phyloP scores from a whole-genome alignment of 92 coral and sea anemone species.

The Porites evermanni region DNA sequence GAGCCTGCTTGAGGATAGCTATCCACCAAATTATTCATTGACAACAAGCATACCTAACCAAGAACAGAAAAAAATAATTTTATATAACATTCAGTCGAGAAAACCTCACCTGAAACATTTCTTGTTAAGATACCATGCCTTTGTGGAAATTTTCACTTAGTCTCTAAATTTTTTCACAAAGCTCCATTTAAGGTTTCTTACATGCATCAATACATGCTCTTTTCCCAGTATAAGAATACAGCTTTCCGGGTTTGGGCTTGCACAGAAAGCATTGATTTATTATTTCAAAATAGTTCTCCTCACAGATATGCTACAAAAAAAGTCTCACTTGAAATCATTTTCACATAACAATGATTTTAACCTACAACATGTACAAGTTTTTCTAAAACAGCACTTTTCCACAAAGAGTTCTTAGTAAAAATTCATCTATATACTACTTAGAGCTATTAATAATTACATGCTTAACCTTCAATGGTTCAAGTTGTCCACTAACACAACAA shows the following conservation, averaged over 20 bases:
- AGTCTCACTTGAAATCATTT: too few species aligned
- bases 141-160: too few species aligned
- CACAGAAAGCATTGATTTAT: too few species aligned
- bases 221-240: too few species aligned
- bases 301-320: too few species aligned
- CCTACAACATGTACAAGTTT: too few species aligned
- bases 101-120: background rate
- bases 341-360: background rate
- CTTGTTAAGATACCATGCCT: background rate
- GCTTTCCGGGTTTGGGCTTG: too few species aligned
- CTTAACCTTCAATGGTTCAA: constrained; percentile 83
- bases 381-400: too few species aligned
- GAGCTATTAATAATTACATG: background rate
- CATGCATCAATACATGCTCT: too few species aligned
- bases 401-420: background rate
- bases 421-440: background rate
- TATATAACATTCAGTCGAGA: background rate
- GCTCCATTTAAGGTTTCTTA: too few species aligned
- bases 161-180: too few species aligned
- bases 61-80: background rate
- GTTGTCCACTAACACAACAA: constrained; percentile 80
- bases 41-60: constrained; percentile 70
- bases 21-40: constrained; percentile 82
- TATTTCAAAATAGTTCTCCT: too few species aligned
- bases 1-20: constrained; percentile 69